A percentile compares a stretch with the other conserved stretches of the same genome.
Conservation (phyloP, 2,888 invertebrate genomes). For the Alentia gelatinosa region DNA sequence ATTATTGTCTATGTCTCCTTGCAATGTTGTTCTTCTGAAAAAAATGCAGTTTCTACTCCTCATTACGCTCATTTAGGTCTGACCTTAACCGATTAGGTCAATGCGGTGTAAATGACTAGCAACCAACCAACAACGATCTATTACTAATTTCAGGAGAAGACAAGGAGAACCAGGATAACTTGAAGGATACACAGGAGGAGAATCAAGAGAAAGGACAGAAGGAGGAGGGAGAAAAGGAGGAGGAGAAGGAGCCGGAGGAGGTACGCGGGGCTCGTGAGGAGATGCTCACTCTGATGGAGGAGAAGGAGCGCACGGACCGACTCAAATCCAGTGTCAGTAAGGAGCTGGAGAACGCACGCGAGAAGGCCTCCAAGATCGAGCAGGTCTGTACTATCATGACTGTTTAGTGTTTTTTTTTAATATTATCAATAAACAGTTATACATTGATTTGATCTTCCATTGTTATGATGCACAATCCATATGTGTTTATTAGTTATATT, state of each 20-base stretch:
- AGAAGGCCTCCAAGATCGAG: constrained; percentile 89
- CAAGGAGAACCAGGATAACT: background rate
- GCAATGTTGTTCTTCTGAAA: no score
- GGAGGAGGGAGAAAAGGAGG: constrained; percentile 62
- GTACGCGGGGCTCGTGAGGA: constrained; percentile 75
- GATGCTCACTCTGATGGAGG: constrained; percentile 88
- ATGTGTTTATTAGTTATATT: no score
- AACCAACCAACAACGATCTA: no score
- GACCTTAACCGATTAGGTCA: no score
- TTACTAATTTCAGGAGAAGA: background rate
- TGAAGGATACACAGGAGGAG: background rate
- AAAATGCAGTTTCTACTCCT: no score
- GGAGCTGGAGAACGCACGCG: constrained; percentile 90
- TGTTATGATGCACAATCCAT: no score
- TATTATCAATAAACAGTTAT: no score
- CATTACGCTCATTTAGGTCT: no score
- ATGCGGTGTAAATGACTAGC: no score
- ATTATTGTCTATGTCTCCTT: no score
- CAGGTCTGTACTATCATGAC: constrained; percentile 86
- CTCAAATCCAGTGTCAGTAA: constrained; percentile 89
- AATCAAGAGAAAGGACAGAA: background rate
- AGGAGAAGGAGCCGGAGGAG: constrained; percentile 72
- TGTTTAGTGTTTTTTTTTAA: no score
- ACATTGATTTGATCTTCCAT: no score
- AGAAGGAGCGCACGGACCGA: constrained; percentile 90